These are phyloP conservation scores for Trachops cirrhosus DNA, from an alignment of 2,797 vertebrate species.

Conservation along the genomic window DNA sequence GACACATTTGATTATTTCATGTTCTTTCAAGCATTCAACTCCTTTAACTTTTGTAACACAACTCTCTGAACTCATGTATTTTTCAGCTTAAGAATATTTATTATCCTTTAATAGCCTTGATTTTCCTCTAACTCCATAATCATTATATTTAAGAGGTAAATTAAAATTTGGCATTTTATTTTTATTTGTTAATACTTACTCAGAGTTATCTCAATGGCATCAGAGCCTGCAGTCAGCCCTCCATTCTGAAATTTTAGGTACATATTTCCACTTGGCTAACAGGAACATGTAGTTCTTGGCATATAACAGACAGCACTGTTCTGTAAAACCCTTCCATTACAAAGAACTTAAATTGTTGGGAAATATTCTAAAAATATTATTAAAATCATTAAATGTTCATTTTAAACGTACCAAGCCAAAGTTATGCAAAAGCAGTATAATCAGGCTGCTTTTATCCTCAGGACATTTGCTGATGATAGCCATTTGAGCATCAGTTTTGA, in stretches of 20 bases:
- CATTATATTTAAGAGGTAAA: neutral
- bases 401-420: neutral
- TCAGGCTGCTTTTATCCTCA: neutral
- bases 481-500: neutral
- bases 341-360: neutral
- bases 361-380: neutral
- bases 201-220: neutral
- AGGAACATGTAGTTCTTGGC: neutral
- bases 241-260: neutral
- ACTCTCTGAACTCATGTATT: neutral
- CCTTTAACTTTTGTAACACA: neutral
- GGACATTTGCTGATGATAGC: neutral
- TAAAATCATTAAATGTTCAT: neutral
- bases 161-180: neutral
- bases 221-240: neutral
- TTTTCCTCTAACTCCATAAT: neutral
- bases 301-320: neutral
- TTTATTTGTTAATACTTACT: neutral
- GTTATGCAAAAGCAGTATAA: neutral
- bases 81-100: neutral
- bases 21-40: neutral
- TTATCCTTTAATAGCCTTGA: neutral
- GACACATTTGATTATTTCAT: neutral
- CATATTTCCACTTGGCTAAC: neutral
- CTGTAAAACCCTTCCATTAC: neutral